phyloP scores from a whole-genome alignment of 2,888 invertebrate genomes.

The Trachelus troglodyta region DNA sequence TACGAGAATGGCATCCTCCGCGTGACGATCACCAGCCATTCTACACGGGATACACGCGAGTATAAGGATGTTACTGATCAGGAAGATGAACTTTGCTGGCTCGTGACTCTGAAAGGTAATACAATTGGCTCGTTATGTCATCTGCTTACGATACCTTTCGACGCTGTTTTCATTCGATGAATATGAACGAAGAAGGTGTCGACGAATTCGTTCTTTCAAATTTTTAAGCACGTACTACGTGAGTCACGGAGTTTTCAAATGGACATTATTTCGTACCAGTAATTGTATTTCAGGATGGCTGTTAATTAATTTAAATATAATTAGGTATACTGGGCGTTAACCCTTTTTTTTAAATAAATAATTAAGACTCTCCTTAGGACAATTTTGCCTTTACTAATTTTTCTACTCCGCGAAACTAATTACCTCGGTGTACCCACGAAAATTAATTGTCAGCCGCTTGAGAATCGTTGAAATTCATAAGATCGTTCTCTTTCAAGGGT shows the following conservation, averaged over 20 bases:
- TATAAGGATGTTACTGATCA: conserved; percentile 90
- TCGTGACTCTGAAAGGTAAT: conserved; percentile 80
- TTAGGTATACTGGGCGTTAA: background rate
- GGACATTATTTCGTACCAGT: background rate
- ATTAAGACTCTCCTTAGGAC: background rate
- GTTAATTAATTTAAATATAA: background rate
- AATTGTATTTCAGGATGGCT: background rate
- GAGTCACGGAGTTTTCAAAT: background rate
- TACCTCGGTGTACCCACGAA: background rate
- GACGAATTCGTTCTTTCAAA: background rate
- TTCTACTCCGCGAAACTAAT: background rate
- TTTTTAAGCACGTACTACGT: background rate
- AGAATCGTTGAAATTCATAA: background rate
- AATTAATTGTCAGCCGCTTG: background rate
- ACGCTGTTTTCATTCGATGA: background rate
- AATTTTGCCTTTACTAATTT: background rate
- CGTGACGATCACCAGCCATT: conserved; percentile 76
- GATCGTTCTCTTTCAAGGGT: background rate
- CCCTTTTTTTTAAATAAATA: background rate
- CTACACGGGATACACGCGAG: conserved; percentile 91
- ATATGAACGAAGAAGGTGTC: background rate
- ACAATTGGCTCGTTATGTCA: background rate
- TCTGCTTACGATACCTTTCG: background rate
- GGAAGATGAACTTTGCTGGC: conserved; percentile 94
- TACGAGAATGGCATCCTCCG: conserved; percentile 92